These are phyloP conservation scores for Tubulanus polymorphus DNA, from an alignment of 2,888 invertebrate genomes.

Conservation along the genomic window DNA sequence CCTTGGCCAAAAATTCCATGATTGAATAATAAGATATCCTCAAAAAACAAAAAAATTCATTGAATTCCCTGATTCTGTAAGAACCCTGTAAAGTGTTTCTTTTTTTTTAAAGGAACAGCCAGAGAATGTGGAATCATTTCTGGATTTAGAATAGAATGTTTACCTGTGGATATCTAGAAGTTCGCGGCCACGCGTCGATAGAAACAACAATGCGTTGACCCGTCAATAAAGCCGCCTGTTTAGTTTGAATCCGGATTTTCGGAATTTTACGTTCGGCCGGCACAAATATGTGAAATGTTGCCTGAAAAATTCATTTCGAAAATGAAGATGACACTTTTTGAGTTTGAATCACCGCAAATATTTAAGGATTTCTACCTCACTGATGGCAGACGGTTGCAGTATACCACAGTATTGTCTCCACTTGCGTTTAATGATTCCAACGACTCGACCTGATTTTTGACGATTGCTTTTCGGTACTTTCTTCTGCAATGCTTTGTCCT, in stretches of 20 bases:
- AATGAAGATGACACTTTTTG: background rate
- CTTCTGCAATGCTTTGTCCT: slow-evolving; percentile 30
- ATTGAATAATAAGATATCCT: too few species aligned
- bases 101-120: too few species aligned
- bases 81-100: too few species aligned
- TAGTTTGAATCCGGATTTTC: slow-evolving; percentile 89
- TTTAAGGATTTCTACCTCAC: slow-evolving; percentile 40
- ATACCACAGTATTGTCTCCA: slow-evolving; percentile 99
- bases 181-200: slow-evolving; percentile 93
- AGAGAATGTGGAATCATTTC: too few species aligned
- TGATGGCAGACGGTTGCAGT: slow-evolving; percentile 71
- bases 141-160: too few species aligned
- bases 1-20: too few species aligned
- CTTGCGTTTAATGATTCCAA: slow-evolving; percentile 93
- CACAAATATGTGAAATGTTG: slow-evolving; percentile 76
- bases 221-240: slow-evolving; percentile 72
- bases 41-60: too few species aligned
- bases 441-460: slow-evolving; percentile 67
- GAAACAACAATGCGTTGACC: slow-evolving; percentile 89
- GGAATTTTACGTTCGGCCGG: slow-evolving; percentile 93
- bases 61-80: too few species aligned
- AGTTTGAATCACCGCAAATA: background rate
- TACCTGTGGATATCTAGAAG: slow-evolving; percentile 82
- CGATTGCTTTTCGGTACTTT: slow-evolving; percentile 29
- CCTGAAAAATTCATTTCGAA: slow-evolving; percentile 25